A percentile compares a stretch with the other conserved stretches of the same genome.
Conservation (phyloP, 1,140 invertebrate species). For the Zaprionus tsacasi region DNA sequence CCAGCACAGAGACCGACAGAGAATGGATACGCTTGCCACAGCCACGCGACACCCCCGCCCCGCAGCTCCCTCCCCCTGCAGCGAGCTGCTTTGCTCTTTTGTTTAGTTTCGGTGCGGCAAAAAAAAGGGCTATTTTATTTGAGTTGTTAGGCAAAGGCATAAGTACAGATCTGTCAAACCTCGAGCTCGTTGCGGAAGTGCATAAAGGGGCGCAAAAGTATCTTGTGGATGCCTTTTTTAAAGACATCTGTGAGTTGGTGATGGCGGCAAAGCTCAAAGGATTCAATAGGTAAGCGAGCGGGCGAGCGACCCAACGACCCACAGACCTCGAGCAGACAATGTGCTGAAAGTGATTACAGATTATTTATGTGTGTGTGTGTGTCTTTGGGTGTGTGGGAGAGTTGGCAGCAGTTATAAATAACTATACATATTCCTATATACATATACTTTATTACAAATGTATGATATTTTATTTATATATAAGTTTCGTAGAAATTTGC, state of each 20-base stretch:
- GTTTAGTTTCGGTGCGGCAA: constrained; percentile 35
- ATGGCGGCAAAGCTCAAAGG: constrained; percentile 2
- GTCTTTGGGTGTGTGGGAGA: background rate
- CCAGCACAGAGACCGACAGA: constrained; percentile 8
- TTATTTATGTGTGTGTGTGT: background rate
- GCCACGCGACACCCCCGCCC: background rate
- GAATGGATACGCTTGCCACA: constrained; percentile 27
- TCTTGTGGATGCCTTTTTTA: constrained; percentile 26
- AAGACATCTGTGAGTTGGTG: constrained; percentile 8
- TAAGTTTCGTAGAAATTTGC: background rate
- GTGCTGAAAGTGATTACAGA: constrained; percentile 9
- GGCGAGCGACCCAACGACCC: background rate
- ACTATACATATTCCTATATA: background rate
- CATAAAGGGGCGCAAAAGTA: constrained; percentile 39
- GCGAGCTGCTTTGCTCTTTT: constrained; percentile 37
- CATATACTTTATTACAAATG: constrained; percentile 1
- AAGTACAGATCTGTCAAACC: constrained; percentile 48
- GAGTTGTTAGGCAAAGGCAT: constrained; percentile 40
- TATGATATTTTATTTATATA: background rate
- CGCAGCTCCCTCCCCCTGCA: background rate
- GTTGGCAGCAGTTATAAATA: background rate
- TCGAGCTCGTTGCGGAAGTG: constrained; percentile 39
- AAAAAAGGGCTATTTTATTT: constrained; percentile 37
- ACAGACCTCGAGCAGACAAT: background rate
- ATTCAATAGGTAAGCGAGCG: background rate